Percentiles rank a stretch among this genome's conserved stretches.
These are phyloP conservation scores for Pseudorectes ferrugineus DNA, from an alignment of 2,113 vertebrate species.

Conservation along the genomic window DNA sequence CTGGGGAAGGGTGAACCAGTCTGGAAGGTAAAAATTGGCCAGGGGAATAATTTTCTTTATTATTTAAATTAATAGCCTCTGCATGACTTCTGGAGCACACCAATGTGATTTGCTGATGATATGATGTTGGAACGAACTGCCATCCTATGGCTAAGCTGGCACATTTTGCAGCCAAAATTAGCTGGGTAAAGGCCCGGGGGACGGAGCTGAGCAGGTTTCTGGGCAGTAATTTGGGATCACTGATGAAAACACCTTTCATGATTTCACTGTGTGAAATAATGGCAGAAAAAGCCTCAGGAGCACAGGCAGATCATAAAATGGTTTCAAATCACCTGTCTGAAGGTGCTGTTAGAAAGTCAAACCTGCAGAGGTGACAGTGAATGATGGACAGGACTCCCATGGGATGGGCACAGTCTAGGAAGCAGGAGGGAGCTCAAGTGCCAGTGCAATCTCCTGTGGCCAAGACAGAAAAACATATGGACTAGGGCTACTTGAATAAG, in stretches of 20 bases:
- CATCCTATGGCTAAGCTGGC: not conserved
- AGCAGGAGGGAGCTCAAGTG: not conserved
- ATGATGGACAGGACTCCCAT: not conserved
- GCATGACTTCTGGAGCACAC: not conserved
- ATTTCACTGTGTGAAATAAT: not conserved
- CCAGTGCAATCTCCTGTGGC: not conserved
- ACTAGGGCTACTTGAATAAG: not conserved
- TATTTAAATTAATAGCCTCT: constrained; percentile 23
- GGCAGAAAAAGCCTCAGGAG: not conserved
- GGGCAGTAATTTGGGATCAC: not conserved
- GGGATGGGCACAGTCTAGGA: not conserved
- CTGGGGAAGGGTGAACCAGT: not conserved
- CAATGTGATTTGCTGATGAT: not conserved
- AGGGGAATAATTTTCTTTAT: constrained; percentile 12
- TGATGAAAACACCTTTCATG: not conserved
- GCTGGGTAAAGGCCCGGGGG: fast-evolving
- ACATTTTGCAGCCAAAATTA: not conserved
- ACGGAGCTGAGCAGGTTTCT: not conserved
- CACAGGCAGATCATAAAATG: not conserved
- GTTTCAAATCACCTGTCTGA: not conserved
- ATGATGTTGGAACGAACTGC: not conserved
- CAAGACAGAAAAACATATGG: not conserved
- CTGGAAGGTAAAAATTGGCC: not conserved
- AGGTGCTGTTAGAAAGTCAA: not conserved
- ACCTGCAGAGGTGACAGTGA: not conserved